Evolutionary conservation across 2,113 vertebrate species (phyloP).

Genomic region (Oplegnathus fasciatus): DNA sequence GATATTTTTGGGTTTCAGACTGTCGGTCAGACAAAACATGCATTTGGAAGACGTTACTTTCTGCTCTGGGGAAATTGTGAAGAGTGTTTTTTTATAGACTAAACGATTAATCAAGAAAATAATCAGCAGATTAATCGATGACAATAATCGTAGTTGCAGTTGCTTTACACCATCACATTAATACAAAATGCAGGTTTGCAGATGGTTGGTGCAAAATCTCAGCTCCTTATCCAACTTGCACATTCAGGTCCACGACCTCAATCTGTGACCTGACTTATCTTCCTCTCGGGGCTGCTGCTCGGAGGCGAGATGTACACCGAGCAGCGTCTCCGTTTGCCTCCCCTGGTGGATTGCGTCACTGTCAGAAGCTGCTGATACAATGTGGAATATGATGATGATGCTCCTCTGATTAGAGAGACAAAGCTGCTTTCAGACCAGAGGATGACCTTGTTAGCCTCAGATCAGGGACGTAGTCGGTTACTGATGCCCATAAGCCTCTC

Average conservation of each 20-base stretch:
- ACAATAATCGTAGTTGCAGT: background rate
- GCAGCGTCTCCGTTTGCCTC: slow-evolving; percentile 18
- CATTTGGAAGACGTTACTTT: background rate
- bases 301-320: slow-evolving; percentile 21
- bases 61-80: background rate
- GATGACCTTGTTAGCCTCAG: slow-evolving; percentile 69
- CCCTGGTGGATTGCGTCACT: slow-evolving; percentile 43
- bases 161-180: background rate
- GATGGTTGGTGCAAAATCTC: background rate
- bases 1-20: no score
- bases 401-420: slow-evolving; percentile 62
- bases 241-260: slow-evolving; percentile 34
- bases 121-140: background rate
- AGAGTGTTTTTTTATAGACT: background rate
- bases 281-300: background rate
- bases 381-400: slow-evolving; percentile 56
- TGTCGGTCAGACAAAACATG: no score
- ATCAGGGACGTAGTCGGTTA: slow-evolving; percentile 41
- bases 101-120: background rate
- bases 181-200: background rate
- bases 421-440: slow-evolving; percentile 70
- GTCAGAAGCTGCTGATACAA: slow-evolving; percentile 46
- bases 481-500: slow-evolving; percentile 54
- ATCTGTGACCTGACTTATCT: slow-evolving; percentile 51
- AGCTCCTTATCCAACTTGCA: slow-evolving; percentile 1